Conservation (phyloP, 2,113 vertebrate genomes). For the Ptilorrhoa leucosticta region DNA sequence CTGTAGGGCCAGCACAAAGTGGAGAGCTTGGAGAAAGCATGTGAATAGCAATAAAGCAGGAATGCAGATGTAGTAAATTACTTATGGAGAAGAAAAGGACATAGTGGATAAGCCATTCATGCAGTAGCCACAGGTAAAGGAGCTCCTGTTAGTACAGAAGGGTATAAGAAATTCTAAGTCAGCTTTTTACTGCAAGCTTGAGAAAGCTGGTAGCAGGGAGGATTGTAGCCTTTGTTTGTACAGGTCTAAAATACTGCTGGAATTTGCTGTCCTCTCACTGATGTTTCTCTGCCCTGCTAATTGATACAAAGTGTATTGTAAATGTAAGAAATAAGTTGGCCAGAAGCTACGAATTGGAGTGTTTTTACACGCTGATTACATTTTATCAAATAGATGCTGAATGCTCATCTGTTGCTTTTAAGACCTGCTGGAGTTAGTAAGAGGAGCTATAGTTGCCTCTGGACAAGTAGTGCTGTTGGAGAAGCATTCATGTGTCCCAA, state of each 20-base stretch:
- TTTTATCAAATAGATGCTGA: background rate
- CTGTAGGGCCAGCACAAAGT: background rate
- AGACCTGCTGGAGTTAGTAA: background rate
- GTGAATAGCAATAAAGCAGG: background rate
- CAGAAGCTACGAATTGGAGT: background rate
- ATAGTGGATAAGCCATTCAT: fast-evolving
- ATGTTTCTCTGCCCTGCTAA: background rate
- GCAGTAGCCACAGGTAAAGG: background rate
- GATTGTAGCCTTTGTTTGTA: background rate
- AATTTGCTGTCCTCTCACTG: background rate
- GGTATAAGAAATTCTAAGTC: background rate
- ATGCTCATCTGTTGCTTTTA: background rate
- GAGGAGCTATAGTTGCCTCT: background rate
- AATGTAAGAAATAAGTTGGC: background rate
- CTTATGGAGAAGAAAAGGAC: background rate
- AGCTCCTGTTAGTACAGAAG: background rate
- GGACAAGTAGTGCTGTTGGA: background rate
- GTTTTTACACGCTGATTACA: background rate
- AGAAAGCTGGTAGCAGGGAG: background rate
- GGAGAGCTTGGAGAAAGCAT: background rate
- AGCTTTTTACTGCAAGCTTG: background rate
- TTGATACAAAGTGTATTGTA: background rate
- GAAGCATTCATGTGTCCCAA: background rate
- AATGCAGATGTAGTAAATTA: background rate
- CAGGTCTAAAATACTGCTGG: background rate